phyloP scores from a whole-genome alignment of 64 coral and sea anemone genomes.

The Trachythela sp. region DNA sequence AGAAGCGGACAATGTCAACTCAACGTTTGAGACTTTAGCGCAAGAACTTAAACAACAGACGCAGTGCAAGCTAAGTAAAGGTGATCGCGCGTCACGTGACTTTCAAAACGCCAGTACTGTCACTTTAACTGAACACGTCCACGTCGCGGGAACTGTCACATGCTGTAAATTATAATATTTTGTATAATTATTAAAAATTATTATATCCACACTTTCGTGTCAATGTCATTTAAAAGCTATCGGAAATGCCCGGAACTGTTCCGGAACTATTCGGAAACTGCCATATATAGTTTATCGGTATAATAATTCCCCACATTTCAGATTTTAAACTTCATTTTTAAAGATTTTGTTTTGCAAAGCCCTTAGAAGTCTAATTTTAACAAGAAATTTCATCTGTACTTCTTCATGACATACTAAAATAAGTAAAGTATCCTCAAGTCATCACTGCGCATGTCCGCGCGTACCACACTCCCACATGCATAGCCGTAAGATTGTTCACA shows the following conservation, averaged over 20 bases:
- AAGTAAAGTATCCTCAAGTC: background rate
- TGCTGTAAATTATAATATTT: background rate
- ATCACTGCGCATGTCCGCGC: background rate
- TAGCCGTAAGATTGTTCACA: background rate
- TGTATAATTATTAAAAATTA: background rate
- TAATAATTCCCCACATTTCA: too few species aligned
- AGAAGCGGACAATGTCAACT: conserved; percentile 91
- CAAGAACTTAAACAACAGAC: conserved; percentile 86
- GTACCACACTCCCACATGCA: background rate
- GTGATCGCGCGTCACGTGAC: background rate
- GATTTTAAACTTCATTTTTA: too few species aligned
- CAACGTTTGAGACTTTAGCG: conserved; percentile 74
- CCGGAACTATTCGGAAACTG: too few species aligned
- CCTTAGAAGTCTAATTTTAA: too few species aligned
- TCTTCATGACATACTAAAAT: too few species aligned
- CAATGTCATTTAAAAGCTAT: background rate
- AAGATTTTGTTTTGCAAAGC: too few species aligned
- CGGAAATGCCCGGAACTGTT: too few species aligned
- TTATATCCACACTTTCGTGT: background rate
- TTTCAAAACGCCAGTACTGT: conserved; percentile 4
- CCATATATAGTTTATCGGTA: too few species aligned
- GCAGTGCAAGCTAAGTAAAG: conserved; percentile 44
- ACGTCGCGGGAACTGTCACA: background rate
- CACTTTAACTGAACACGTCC: background rate
- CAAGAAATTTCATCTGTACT: too few species aligned